Evolutionary conservation across 2,113 vertebrate genomes (phyloP).

Genomic region (Illadopsis cleaveri): DNA sequence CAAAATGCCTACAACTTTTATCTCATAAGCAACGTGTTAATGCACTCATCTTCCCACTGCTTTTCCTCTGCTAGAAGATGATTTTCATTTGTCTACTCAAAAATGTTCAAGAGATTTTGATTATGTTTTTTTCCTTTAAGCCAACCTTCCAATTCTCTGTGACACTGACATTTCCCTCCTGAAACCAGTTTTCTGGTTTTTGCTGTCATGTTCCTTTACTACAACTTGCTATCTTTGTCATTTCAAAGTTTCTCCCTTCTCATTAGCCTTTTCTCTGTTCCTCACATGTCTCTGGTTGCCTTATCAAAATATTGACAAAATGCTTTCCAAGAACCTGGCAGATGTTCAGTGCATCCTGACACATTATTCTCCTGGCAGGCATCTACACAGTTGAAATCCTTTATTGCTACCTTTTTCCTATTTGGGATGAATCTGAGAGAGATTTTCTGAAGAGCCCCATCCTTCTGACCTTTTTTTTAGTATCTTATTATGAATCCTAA

Average conservation of each 20-base stretch:
- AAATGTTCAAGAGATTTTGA: neutral
- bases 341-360: neutral
- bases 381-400: neutral
- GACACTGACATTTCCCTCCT: neutral
- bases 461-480: neutral
- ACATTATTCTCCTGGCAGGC: neutral
- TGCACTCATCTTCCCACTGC: neutral
- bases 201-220: neutral
- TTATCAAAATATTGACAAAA: conserved; percentile 8
- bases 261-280: neutral
- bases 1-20: neutral
- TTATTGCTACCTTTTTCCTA: neutral
- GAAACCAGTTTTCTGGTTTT: neutral
- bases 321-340: neutral
- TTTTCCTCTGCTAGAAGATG: neutral
- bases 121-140: neutral
- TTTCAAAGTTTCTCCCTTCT: neutral
- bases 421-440: neutral
- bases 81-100: neutral
- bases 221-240: neutral
- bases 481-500: neutral
- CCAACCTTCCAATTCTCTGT: neutral
- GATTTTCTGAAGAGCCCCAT: neutral
- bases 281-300: neutral
- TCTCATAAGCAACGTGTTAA: neutral